Base-by-base conservation (phyloP, 2,113 vertebrate genomes). In the Epinephelus fuscoguttatus region DNA sequence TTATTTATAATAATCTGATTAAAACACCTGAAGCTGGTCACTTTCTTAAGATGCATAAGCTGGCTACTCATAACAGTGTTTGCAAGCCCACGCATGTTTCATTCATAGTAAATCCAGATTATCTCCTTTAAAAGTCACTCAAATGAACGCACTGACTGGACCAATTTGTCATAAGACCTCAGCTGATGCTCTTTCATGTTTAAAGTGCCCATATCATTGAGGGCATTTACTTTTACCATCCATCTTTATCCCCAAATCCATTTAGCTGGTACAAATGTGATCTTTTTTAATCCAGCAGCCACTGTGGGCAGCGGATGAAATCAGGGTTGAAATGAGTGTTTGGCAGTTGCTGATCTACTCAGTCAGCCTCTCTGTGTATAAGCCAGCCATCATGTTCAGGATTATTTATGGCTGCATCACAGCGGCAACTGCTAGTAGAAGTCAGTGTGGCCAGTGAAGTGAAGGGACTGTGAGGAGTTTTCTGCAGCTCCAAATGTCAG, bases 231-330 rank as follows among this genome's bases (percentile, higher is more conserved):
- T 70, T 69, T 30, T 4, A 37, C 40, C 78, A n/a, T 67, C 62
- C 59, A 77, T 80, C 62, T 85, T 63, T 59, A 81, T 85, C 73
- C 77, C 1, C 27, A 63, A 86, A 79, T 82, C 84, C 86, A 82
- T 84, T 88, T 86, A 88, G 67, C 74, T 50, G 66, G 15, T 55
- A 75, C 80, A 60, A 80, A 88, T 75, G 83, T 78, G 55, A 85
- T 88, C 63, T 59, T 56, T 68, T 66, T 75, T 85, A 83, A 88
- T 85, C 83, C 69, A 4, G 71, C 75, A 0, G 50, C 42, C 53
- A 7, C 60, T 52, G 63, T 19, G 70, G 67, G 37, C 62, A 47
- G 25, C 23, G 60, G 11, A 69, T 50, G 52, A 30, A 70, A 3
- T 75, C 42, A 30, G 57, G 14, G 59, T 11, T 40, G 67, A 56